phyloP scores from a whole-genome alignment of 1,140 invertebrate species.

The Drosophila prosaltans region DNA sequence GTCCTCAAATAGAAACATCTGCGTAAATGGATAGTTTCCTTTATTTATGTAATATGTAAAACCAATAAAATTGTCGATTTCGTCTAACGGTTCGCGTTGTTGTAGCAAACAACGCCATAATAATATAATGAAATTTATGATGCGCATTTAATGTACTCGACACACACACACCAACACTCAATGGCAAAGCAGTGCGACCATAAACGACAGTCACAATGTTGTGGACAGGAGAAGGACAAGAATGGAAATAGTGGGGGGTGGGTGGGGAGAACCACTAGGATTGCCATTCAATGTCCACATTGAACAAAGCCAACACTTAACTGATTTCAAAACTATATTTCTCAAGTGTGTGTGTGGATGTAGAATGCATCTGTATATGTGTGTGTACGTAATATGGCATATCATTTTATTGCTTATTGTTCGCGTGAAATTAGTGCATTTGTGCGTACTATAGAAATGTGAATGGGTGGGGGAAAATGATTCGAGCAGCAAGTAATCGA shows the following conservation, averaged over 20 bases:
- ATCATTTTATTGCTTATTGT: slow-evolving; percentile 78
- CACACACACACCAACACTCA: slow-evolving; percentile 34
- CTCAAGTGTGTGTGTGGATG: slow-evolving; percentile 34
- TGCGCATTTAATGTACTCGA: slow-evolving; percentile 76
- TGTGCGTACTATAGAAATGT: slow-evolving; percentile 51
- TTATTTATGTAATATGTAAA: slow-evolving; percentile 64
- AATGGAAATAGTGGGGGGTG: slow-evolving; percentile 5
- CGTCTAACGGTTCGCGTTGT: slow-evolving; percentile 51
- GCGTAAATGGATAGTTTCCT: slow-evolving; percentile 53
- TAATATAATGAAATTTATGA: slow-evolving; percentile 81
- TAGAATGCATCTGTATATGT: slow-evolving; percentile 2
- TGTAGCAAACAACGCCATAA: slow-evolving; percentile 79
- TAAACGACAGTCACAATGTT: slow-evolving; percentile 53
- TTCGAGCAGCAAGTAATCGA: slow-evolving; percentile 17
- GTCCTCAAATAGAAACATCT: slow-evolving; percentile 17
- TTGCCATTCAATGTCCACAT: slow-evolving; percentile 48
- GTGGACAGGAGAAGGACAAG: slow-evolving; percentile 22
- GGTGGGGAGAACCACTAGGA: neutral
- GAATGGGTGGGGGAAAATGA: neutral
- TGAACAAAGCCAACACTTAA: slow-evolving; percentile 69
- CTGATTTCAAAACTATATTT: slow-evolving; percentile 77
- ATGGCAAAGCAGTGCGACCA: slow-evolving; percentile 53
- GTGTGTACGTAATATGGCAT: slow-evolving; percentile 61
- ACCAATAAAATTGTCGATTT: slow-evolving; percentile 70
- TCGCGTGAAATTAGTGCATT: slow-evolving; percentile 67